Conservation (phyloP, 2,888 invertebrate species). For the Drosophila prostipennis region DNA sequence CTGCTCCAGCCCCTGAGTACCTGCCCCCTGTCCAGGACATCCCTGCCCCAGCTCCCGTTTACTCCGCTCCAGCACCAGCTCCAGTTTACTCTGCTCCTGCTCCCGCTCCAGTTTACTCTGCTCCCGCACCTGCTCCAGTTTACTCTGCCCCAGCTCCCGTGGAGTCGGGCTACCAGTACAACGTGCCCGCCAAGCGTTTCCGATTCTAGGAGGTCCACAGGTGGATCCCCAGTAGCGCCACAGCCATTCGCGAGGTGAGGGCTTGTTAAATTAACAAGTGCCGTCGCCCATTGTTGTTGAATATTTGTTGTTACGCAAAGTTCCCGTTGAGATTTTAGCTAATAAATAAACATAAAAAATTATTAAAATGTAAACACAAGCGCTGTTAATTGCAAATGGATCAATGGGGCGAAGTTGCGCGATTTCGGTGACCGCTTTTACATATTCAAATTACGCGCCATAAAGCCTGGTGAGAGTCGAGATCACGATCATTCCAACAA, state of each 20-base stretch:
- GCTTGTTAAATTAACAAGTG: conserved; percentile 73
- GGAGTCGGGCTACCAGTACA: conserved; percentile 66
- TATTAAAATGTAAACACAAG: conserved; percentile 28
- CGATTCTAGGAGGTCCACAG: conserved; percentile 60
- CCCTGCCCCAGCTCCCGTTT: conserved; percentile 41
- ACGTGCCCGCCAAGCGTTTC: conserved; percentile 71
- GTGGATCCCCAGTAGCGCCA: conserved; percentile 8
- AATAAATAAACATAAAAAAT: conserved; percentile 56
- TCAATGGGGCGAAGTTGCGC: conserved; percentile 9
- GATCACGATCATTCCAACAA: conserved; percentile 4
- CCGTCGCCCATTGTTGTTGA: conserved; percentile 63
- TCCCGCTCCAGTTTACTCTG: conserved; percentile 51
- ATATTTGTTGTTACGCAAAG: conserved; percentile 75
- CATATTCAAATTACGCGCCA: conserved; percentile 31
- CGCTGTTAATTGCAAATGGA: conserved; percentile 30
- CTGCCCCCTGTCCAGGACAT: no score
- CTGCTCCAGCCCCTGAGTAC: conserved; percentile 42
- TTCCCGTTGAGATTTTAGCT: conserved; percentile 72
- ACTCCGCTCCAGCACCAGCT: conserved; percentile 46
- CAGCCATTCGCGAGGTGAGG: conserved; percentile 32
- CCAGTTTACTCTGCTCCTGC: conserved; percentile 50
- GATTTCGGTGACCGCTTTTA: conserved; percentile 7
- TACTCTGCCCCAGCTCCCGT: conserved; percentile 46
- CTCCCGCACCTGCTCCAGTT: conserved; percentile 48
- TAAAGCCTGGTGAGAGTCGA: conserved; percentile 19